Evolutionary conservation across 30 jellyfish, hydroid and myxozoan genomes (phyloP), one percentile per base, ranked within the genome.

Genomic region (Haliclystus octoradiatus): DNA sequence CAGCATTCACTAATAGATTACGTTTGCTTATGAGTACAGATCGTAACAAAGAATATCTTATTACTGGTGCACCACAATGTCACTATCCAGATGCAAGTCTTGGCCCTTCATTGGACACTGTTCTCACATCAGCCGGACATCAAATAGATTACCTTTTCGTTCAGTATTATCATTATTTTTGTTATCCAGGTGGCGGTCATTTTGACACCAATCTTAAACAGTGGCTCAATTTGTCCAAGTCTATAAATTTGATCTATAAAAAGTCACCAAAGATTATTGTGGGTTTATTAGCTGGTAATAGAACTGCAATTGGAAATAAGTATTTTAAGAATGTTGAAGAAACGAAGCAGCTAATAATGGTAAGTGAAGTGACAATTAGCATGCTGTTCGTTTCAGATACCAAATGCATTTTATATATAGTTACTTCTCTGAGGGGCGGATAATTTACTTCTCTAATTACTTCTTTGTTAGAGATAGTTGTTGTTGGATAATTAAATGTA

Each of bases 391-490:
- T n/a, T n/a, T n/a, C n/a, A n/a, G n/a, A n/a, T n/a, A n/a, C n/a
- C n/a, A n/a, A n/a, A n/a, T n/a, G n/a, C n/a, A n/a, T n/a, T n/a
- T n/a, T n/a, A n/a, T n/a, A n/a, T n/a, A n/a, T n/a, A n/a, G n/a
- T n/a, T n/a, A n/a, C n/a, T n/a, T n/a, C n/a, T n/a, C n/a, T n/a
- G n/a, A n/a, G n/a, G n/a, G n/a, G n/a, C n/a, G n/a, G n/a, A n/a
- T n/a, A n/a, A n/a, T n/a, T n/a, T n/a, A n/a, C n/a, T n/a, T n/a
- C 1, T 71, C 91, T 52, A 84, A 29, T 13, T 80, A 80, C 26
- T 88, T 79, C 50, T 49, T 68, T 31, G 96, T 86, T 65, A 60
- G 92, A n/a, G n/a, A n/a, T n/a, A n/a, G n/a, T n/a, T n/a, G n/a
- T n/a, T n/a, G n/a, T n/a, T n/a, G n/a, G n/a, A n/a, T n/a, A n/a